phyloP scores from a whole-genome alignment of 2,888 invertebrate genomes.

The Epinotia brunnichana region DNA sequence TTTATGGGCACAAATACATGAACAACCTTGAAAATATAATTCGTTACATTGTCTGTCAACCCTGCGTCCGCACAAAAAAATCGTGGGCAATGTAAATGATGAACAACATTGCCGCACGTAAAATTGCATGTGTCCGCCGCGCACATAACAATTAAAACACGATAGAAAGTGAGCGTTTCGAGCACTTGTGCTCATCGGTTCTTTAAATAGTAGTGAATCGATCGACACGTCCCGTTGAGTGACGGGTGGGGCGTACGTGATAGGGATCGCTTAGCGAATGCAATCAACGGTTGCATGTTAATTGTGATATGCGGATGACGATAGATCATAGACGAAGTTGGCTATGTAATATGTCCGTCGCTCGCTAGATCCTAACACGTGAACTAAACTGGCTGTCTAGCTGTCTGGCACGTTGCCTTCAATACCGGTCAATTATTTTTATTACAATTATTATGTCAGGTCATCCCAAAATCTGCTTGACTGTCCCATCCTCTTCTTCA shows the following conservation, averaged over 20 bases:
- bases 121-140: constrained; percentile 77
- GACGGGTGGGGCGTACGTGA: constrained; percentile 34
- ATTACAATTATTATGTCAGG: too few species aligned
- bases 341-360: neutral
- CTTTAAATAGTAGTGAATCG: constrained; percentile 71
- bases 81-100: constrained; percentile 68
- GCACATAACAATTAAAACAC: constrained; percentile 81
- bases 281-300: constrained; percentile 30
- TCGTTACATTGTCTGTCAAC: constrained; percentile 18
- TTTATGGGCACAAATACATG: neutral
- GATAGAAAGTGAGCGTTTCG: constrained; percentile 79
- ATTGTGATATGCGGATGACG: constrained; percentile 14
- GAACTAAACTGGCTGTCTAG: neutral
- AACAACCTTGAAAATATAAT: neutral
- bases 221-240: constrained; percentile 41
- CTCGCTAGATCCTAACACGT: neutral
- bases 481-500: too few species aligned
- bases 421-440: too few species aligned
- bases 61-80: constrained; percentile 48
- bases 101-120: constrained; percentile 78
- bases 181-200: constrained; percentile 66
- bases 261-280: constrained; percentile 22
- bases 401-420: neutral
- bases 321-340: constrained; percentile 11
- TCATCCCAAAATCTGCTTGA: too few species aligned